Conservation (phyloP, 2,797 vertebrate genomes). For the Coccyzus lansbergi region DNA sequence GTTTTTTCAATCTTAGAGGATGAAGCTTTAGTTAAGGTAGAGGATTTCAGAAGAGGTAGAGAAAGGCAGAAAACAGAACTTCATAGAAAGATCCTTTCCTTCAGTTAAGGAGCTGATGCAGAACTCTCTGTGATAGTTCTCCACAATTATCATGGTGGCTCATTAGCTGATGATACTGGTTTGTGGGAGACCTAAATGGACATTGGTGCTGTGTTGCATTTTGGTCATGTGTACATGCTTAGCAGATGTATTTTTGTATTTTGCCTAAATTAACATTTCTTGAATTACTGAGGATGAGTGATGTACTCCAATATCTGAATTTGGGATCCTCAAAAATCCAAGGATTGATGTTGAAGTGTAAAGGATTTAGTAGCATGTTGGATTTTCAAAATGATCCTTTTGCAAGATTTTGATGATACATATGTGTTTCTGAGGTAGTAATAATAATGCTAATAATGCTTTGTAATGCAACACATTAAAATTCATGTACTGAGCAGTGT, state of each 20-base stretch:
- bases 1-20: not conserved
- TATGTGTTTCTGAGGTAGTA: not conserved
- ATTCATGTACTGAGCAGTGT: not conserved
- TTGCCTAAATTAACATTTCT: not conserved
- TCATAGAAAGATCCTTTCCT: not conserved
- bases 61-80: not conserved
- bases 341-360: accelerated
- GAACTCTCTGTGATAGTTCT: not conserved
- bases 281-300: not conserved
- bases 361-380: not conserved
- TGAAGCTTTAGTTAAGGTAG: not conserved
- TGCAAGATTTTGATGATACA: not conserved
- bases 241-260: not conserved
- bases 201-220: not conserved
- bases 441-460: not conserved
- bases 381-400: not conserved
- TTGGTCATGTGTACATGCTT: not conserved
- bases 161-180: not conserved
- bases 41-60: not conserved
- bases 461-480: not conserved
- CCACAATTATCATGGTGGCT: not conserved
- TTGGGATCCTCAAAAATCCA: not conserved
- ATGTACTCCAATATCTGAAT: not conserved
- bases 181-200: not conserved
- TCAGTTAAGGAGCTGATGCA: not conserved